These are phyloP conservation scores for Nymphalis polychloros DNA, from an alignment of 2,888 invertebrate genomes.

Conservation along the genomic window DNA sequence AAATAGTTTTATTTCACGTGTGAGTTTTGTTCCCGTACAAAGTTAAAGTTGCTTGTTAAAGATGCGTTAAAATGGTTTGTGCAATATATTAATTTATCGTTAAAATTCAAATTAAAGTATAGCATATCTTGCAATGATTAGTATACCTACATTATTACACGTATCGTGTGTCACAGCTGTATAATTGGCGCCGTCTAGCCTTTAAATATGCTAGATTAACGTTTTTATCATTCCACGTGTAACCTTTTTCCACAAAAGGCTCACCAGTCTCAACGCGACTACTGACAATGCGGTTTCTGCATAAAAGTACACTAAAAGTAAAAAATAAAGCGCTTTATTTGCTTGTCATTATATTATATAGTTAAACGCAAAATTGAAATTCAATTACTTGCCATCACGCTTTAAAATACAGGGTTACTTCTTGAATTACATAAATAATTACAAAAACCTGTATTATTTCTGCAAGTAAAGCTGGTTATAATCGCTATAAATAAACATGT, in stretches of 20 bases:
- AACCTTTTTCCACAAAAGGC: conserved; percentile 63
- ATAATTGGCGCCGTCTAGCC: conserved; percentile 36
- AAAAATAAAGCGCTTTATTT: conserved; percentile 25
- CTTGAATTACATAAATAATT: conserved; percentile 45
- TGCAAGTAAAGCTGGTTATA: conserved; percentile 3
- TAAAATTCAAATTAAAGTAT: background rate
- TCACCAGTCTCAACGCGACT: conserved; percentile 36
- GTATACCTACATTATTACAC: conserved; percentile 2
- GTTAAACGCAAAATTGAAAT: conserved; percentile 4
- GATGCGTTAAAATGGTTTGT: too few relatives aligned
- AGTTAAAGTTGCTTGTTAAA: too few relatives aligned
- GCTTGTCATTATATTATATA: conserved; percentile 8
- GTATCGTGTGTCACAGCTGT: conserved; percentile 27
- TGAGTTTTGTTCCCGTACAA: too few relatives aligned
- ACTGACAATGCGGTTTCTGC: conserved; percentile 30
- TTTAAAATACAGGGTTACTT: conserved; percentile 22
- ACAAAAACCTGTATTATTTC: conserved; percentile 41
- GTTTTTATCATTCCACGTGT: conserved; percentile 60
- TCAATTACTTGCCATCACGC: background rate
- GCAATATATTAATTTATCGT: too few relatives aligned
- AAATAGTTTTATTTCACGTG: background rate
- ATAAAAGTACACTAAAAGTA: conserved; percentile 7
- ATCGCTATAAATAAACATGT: background rate
- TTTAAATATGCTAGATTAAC: conserved; percentile 31
- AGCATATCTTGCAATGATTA: background rate